Evolutionary conservation across 2,113 vertebrate genomes (phyloP), one percentile per base, ranked within the genome.

Genomic region (Esox niger): DNA sequence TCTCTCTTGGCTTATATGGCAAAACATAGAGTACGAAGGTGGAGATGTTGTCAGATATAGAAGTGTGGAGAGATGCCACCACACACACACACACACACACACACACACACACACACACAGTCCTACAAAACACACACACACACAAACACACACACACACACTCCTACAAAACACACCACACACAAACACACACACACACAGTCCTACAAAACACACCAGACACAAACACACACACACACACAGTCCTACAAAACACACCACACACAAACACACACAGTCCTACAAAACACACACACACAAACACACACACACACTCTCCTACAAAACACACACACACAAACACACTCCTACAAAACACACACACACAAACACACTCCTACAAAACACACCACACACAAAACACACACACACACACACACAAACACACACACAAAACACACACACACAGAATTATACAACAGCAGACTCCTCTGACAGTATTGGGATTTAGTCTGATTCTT

Each of bases 51-150:
- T 29, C 26, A 47, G 59, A 69, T 52, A 35, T 65, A 71, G 73
- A 82, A 82, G 84, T 78, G 83, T 27, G 68, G 73, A 75, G 71
- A 81, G 66, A 75, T 75, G 32, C 78, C 71, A 6, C 70, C 68
- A 35, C 73, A 72, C 32, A 75, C 29, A 56, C 32, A 55, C 49
- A 32, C n/a, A 21, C 62, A 26, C 68, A 67, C 62, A 60, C 65
- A 26, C 56, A 23, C 59, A 62, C 60, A 33, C 9, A 3, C 32
- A 33, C 32, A 38, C 77, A 69, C 72, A n/a, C n/a, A n/a, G n/a
- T n/a, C n/a, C n/a, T n/a, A n/a, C n/a, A n/a, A n/a, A n/a, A n/a
- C n/a, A n/a, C n/a, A n/a, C n/a, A n/a, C n/a, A n/a, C n/a, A n/a
- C n/a, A n/a, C n/a, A n/a, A n/a, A n/a, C n/a, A n/a, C n/a, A n/a